These are phyloP conservation scores for Cydia fagiglandana DNA, from an alignment of 1,140 invertebrate species.

Conservation along the genomic window DNA sequence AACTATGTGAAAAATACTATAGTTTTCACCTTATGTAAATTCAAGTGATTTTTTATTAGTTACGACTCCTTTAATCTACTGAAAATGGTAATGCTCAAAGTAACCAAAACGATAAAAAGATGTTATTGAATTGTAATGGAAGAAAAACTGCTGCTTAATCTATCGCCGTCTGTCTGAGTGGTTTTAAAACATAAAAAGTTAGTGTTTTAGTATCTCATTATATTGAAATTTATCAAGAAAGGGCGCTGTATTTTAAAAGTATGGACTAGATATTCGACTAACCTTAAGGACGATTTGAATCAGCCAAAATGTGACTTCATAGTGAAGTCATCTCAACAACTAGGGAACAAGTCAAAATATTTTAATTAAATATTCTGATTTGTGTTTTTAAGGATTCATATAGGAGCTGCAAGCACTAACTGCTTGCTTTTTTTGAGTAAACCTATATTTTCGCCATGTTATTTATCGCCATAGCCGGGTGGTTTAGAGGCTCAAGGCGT, in stretches of 20 bases:
- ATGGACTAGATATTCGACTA: neutral
- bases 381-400: too few species aligned
- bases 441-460: too few species aligned
- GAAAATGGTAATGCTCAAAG: neutral
- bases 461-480: too few species aligned
- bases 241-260: neutral
- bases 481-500: too few species aligned
- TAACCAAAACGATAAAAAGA: neutral
- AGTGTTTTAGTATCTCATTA: slow-evolving; percentile 4
- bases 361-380: too few species aligned
- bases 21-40: neutral
- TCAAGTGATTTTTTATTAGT: neutral
- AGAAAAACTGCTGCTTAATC: slow-evolving; percentile 11
- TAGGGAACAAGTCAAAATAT: too few species aligned
- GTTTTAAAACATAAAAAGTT: neutral
- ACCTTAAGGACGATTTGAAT: too few species aligned
- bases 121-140: slow-evolving; percentile 1
- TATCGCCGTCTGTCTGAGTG: neutral
- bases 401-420: too few species aligned
- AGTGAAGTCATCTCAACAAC: too few species aligned
- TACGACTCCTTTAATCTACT: neutral
- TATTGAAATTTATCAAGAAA: slow-evolving; percentile 7
- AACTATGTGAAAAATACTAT: neutral
- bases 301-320: too few species aligned
- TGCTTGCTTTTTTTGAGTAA: too few species aligned